phyloP scores from a whole-genome alignment of 2,888 invertebrate genomes.

The Ectemnius continuus region DNA sequence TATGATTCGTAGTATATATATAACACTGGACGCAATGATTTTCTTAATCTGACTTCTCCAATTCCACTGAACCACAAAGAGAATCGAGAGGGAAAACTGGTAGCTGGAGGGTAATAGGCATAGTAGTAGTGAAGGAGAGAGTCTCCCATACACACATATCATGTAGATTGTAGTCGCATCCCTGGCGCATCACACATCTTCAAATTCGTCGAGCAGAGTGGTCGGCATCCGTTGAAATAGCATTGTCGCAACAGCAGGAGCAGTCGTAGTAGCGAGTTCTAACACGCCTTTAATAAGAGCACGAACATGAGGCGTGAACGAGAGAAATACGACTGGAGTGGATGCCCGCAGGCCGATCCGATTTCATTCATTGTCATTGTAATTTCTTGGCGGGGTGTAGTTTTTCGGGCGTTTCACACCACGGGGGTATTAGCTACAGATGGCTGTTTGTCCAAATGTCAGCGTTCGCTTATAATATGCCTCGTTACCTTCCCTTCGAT shows the following conservation, averaged over 20 bases:
- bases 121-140: too few species aligned
- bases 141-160: too few species aligned
- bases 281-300: background rate
- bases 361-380: constrained; percentile 78
- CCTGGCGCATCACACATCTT: too few species aligned
- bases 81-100: too few species aligned
- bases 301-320: constrained; percentile 43
- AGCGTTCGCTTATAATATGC: constrained; percentile 76
- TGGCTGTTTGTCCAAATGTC: constrained; percentile 77
- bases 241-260: constrained; percentile 58
- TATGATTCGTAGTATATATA: background rate
- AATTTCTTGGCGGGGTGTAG: constrained; percentile 76
- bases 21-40: too few species aligned
- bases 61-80: too few species aligned
- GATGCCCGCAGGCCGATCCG: constrained; percentile 76
- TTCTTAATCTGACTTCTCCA: too few species aligned
- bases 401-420: constrained; percentile 77
- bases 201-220: constrained; percentile 24
- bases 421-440: constrained; percentile 77
- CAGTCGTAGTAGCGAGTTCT: constrained; percentile 63
- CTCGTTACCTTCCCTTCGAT: constrained; percentile 72
- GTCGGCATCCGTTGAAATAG: constrained; percentile 44
- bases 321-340: constrained; percentile 58
- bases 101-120: too few species aligned
- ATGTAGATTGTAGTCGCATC: too few species aligned